These are phyloP conservation scores for Xanthia icteritia DNA, from an alignment of 2,888 invertebrate species.

Conservation along the genomic window DNA sequence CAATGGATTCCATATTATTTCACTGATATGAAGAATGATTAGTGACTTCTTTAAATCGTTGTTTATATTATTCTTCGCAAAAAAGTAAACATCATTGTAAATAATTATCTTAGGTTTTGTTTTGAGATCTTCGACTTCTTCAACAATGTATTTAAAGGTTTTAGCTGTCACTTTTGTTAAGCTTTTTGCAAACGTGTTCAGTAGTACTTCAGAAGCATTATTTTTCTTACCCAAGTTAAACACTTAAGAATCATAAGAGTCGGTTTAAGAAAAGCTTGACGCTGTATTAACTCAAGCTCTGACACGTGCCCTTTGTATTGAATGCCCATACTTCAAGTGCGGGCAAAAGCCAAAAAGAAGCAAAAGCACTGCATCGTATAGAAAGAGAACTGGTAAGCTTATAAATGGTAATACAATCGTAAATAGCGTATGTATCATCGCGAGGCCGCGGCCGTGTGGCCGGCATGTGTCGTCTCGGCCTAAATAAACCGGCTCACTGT, in stretches of 20 bases:
- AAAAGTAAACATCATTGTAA: constrained; percentile 9
- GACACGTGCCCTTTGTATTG: constrained; percentile 53
- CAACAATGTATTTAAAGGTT: background rate
- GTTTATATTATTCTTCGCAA: constrained; percentile 6
- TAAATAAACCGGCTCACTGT: constrained; percentile 80
- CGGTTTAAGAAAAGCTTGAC: constrained; percentile 26
- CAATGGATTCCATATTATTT: constrained; percentile 8
- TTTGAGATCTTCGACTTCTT: background rate
- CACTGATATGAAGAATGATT: constrained; percentile 9
- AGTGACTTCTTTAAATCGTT: constrained; percentile 23
- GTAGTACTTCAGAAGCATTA: constrained; percentile 10
- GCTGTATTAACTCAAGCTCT: constrained; percentile 39
- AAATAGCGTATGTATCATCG: constrained; percentile 67
- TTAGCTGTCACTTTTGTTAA: background rate
- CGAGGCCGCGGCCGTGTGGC: constrained; percentile 61
- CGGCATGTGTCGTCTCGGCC: constrained; percentile 74
- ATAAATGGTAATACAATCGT: constrained; percentile 68
- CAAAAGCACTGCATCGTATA: constrained; percentile 46
- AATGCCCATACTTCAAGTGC: constrained; percentile 35
- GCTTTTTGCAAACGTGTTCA: constrained; percentile 1
- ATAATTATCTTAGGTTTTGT: background rate
- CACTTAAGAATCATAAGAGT: constrained; percentile 29
- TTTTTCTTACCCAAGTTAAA: constrained; percentile 21
- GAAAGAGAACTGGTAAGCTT: constrained; percentile 58
- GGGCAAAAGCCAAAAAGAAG: constrained; percentile 43